Conservation (phyloP, 2,888 invertebrate species). For the Endotricha flammealis region DNA sequence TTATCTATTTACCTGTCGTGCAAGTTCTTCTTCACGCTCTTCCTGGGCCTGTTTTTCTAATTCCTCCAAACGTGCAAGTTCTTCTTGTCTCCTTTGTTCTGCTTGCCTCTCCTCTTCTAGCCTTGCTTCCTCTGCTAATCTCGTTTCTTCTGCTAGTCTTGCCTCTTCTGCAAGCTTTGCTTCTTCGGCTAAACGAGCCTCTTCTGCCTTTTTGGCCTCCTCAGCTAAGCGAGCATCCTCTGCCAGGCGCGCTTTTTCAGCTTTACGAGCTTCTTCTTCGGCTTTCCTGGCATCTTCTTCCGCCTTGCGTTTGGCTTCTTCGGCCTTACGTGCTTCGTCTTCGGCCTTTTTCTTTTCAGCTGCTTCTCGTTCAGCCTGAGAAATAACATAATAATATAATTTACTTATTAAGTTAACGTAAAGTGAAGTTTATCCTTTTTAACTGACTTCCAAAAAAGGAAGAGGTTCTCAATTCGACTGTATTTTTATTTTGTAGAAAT, state of each 20-base stretch:
- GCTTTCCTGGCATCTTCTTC: conserved; percentile 67
- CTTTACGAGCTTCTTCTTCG: conserved; percentile 64
- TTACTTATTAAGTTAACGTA: neutral
- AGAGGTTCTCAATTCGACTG: no score
- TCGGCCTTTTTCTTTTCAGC: conserved; percentile 73
- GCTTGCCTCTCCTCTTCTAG: conserved; percentile 63
- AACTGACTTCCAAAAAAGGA: conserved; percentile 2
- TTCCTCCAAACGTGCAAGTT: conserved; percentile 76
- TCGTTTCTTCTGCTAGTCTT: conserved; percentile 56
- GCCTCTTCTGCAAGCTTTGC: conserved; percentile 66
- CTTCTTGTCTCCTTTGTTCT: conserved; percentile 76
- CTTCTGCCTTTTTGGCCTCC: conserved; percentile 59
- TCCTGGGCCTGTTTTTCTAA: conserved; percentile 80
- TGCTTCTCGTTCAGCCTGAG: conserved; percentile 59
- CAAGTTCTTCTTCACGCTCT: conserved; percentile 82
- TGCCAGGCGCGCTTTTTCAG: conserved; percentile 60
- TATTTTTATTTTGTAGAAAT: conserved; percentile 8
- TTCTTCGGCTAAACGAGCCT: conserved; percentile 57
- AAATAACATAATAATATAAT: conserved; percentile 2
- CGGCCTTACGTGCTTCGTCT: conserved; percentile 74
- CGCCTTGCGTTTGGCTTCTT: conserved; percentile 71
- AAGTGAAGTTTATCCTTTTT: neutral
- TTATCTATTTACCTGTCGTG: conserved; percentile 72
- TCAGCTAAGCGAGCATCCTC: conserved; percentile 68
- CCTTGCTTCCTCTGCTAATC: conserved; percentile 69